phyloP scores from a whole-genome alignment of 2,113 vertebrate species.

The Podocnemis expansa region DNA sequence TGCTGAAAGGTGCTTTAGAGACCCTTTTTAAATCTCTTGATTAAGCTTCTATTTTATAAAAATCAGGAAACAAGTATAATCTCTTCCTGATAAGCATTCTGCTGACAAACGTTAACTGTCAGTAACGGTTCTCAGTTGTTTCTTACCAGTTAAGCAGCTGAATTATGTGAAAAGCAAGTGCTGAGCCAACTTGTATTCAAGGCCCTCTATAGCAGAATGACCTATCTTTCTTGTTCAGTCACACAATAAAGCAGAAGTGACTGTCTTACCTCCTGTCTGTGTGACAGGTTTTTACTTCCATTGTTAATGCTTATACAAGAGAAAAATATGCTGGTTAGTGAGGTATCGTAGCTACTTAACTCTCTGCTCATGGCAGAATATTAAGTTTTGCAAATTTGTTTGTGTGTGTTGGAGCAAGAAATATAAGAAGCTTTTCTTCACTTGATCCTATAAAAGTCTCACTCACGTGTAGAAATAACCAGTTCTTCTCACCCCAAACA shows the following conservation, averaged over 20 bases:
- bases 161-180: background rate
- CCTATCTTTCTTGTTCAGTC: background rate
- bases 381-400: background rate
- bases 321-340: background rate
- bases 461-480: background rate
- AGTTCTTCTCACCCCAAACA: background rate
- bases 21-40: no score
- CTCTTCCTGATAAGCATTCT: background rate
- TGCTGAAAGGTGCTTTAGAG: no score
- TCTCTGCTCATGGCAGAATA: background rate
- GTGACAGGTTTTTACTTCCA: background rate
- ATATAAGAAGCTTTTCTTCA: background rate
- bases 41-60: no score
- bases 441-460: background rate
- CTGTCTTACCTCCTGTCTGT: background rate
- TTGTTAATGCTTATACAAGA: background rate
- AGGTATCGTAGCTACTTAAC: background rate
- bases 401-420: background rate
- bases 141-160: fast-evolving
- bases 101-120: background rate
- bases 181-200: background rate
- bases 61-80: no score
- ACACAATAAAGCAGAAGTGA: background rate
- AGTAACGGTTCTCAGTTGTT: background rate
- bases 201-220: background rate